These are phyloP conservation scores for Philereme transversata DNA, from an alignment of 2,888 invertebrate species.

Conservation along the genomic window DNA sequence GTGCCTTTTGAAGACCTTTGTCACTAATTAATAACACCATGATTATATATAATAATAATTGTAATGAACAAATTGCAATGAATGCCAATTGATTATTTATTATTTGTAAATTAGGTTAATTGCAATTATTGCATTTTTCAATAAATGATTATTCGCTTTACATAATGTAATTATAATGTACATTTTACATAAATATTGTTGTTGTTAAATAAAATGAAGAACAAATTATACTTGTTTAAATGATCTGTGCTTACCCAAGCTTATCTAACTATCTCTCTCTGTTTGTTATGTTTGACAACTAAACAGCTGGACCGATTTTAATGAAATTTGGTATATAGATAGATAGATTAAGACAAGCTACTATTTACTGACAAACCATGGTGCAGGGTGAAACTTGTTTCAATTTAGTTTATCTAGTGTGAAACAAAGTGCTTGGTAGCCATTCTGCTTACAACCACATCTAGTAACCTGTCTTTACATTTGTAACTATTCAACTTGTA, in stretches of 20 bases:
- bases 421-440: conserved; percentile 85
- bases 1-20: conserved; percentile 26
- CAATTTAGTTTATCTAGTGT: conserved; percentile 40
- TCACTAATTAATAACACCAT: conserved; percentile 13
- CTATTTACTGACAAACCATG: no score
- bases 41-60: conserved; percentile 7
- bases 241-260: no score
- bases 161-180: conserved; percentile 75
- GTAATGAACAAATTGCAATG: conserved; percentile 28
- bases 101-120: conserved; percentile 20
- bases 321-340: no score
- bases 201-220: conserved; percentile 75
- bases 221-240: conserved; percentile 25
- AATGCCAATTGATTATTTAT: conserved; percentile 31
- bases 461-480: conserved; percentile 66
- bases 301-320: no score
- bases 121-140: conserved; percentile 57
- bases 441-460: conserved; percentile 87
- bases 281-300: no score
- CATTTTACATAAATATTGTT: conserved; percentile 77
- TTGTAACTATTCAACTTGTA: conserved; percentile 85
- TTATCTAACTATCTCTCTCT: no score
- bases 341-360: no score
- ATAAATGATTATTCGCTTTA: conserved; percentile 66
- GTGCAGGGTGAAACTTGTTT: no score